These are phyloP conservation scores for Microcebus griseorufus DNA, from an alignment of 2,113 vertebrate genomes.

Conservation along the genomic window DNA sequence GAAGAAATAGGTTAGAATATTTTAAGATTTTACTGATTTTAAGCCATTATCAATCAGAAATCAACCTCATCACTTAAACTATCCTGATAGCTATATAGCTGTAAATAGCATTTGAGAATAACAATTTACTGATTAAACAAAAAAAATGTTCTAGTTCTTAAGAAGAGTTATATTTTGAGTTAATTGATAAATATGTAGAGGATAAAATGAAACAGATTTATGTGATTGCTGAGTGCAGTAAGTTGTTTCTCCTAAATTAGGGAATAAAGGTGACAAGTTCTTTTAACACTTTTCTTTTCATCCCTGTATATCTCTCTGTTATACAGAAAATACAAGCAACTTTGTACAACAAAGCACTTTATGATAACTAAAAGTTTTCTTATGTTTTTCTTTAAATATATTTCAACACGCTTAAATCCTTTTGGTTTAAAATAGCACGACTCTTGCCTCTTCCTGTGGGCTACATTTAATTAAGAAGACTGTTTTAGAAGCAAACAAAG, in stretches of 20 bases:
- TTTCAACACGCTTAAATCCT: background rate
- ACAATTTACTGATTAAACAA: background rate
- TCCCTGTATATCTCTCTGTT: background rate
- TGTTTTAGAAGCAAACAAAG: background rate
- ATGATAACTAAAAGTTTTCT: background rate
- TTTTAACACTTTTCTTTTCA: background rate
- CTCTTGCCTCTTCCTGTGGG: background rate
- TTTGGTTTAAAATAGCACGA: conserved; percentile 16
- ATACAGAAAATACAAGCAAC: background rate
- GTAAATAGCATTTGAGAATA: background rate
- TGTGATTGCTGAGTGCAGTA: background rate
- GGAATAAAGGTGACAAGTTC: background rate
- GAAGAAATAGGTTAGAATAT: background rate
- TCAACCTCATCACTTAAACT: conserved; percentile 3
- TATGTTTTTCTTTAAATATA: background rate
- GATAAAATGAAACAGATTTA: background rate
- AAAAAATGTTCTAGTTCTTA: background rate
- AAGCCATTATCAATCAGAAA: conserved; percentile 24
- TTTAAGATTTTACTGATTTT: conserved; percentile 22
- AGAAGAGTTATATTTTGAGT: background rate
- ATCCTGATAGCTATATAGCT: background rate
- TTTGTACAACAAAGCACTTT: background rate
- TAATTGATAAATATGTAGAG: background rate
- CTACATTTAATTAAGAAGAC: conserved; percentile 50
- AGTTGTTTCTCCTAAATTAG: background rate